Base-by-base conservation (phyloP, 2,797 vertebrate species). In the Oophaga sylvatica region DNA sequence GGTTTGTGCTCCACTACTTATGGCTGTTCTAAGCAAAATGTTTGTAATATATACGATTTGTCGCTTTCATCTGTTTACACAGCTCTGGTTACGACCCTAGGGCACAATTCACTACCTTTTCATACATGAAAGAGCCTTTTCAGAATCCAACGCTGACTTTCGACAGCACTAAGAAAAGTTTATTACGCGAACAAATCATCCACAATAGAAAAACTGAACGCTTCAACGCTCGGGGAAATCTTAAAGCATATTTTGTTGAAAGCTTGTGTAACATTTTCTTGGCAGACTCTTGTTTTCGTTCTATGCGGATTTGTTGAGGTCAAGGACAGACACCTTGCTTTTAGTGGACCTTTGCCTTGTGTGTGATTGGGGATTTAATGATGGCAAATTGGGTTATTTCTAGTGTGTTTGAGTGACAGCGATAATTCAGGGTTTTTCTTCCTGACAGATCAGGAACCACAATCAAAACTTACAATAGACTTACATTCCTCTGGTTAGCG, bases 131-230 rank as follows among this genome's bases (percentile, higher is more conserved):
- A 86, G 80, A 89, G 84, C 80, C 88, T 89, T 86, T 89, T 89
- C 84, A 89, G 80, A 87, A 89, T 80, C 84, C 80, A 87, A 83
- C 62, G 65, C 80, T 83, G 88, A 73, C 84, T 87, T 89, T 87
- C 84, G 75, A 89, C 88, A 89, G 85, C 88, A 89, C 88, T 86
- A 89, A 86, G 88, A 89, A 89, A 89, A 89, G 88, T 89, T 89
- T 89, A 89, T 89, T 89, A 89, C 80, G 20, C 26, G 84, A 89
- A 89, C 88, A 89, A 89, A 89, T 89, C 88, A 89, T 89, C 88
- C 88, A 89, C 88, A 89, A 86, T 86, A 89, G 84, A 89, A 86
- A 87, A 86, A 83, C 80, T 86, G 88, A 89, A 87, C 65, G 84
- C 88, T 89, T 81, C 88, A 87, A 79, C 57, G 88, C 88, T 89